phyloP scores from a whole-genome alignment of 1,140 invertebrate species.

The Drosophila grimshawi region DNA sequence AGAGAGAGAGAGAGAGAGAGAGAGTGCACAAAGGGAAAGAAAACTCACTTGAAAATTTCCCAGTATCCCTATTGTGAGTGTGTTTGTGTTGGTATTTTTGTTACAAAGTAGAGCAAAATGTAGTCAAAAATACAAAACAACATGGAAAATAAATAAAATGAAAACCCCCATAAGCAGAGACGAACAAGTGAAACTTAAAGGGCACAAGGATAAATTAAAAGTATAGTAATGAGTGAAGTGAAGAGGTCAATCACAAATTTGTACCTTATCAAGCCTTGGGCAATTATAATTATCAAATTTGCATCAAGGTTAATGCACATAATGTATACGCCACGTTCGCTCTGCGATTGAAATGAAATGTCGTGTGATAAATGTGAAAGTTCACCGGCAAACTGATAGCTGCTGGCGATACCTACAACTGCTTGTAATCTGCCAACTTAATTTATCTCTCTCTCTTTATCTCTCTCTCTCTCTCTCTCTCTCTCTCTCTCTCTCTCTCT shows the following conservation, averaged over 20 bases:
- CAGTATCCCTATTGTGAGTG: constrained; percentile 32
- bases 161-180: constrained; percentile 21
- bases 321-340: constrained; percentile 65
- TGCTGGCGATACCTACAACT: constrained; percentile 5
- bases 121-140: constrained; percentile 38
- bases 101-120: constrained; percentile 56
- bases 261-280: constrained; percentile 9
- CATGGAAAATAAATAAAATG: constrained; percentile 15
- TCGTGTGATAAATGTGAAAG: constrained; percentile 63
- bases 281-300: constrained; percentile 22
- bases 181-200: constrained; percentile 33
- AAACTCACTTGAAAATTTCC: constrained; percentile 60
- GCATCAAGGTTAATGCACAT: constrained; percentile 65
- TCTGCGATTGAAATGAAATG: constrained; percentile 9
- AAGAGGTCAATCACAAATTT: constrained; percentile 17
- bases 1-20: constrained; percentile 13
- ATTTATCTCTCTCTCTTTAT: not conserved
- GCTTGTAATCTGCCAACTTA: not conserved
- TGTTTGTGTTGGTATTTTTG: constrained; percentile 12
- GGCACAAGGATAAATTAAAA: constrained; percentile 70
- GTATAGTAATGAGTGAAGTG: constrained; percentile 46
- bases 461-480: not conserved
- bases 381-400: constrained; percentile 46
- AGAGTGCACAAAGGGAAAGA: not conserved
- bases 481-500: not conserved